These are phyloP conservation scores for Struthidea cinerea DNA, from an alignment of 2,113 vertebrate species.

Conservation along the genomic window DNA sequence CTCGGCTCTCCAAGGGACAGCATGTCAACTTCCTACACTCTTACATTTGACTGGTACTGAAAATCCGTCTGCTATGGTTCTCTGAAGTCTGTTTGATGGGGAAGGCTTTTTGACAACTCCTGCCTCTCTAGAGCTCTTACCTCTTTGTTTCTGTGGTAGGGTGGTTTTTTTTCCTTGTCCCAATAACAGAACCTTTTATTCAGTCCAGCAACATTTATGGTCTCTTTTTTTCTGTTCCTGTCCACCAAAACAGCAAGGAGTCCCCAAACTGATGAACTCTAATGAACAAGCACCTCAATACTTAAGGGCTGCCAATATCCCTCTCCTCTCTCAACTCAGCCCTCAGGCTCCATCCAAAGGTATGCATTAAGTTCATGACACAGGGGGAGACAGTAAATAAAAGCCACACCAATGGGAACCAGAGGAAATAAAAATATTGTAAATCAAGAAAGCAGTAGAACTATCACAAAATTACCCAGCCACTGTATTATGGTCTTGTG, in stretches of 20 bases:
- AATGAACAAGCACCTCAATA: neutral
- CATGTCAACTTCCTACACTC: slow-evolving; percentile 54
- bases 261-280: neutral
- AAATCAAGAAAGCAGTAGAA: neutral
- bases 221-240: neutral
- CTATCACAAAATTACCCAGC: neutral
- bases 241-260: neutral
- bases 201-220: neutral
- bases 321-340: neutral
- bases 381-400: neutral
- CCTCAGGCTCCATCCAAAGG: neutral
- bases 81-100: slow-evolving; percentile 57
- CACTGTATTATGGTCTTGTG: neutral
- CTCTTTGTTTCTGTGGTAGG: slow-evolving; percentile 19
- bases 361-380: neutral
- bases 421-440: neutral
- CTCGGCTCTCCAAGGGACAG: slow-evolving; percentile 54
- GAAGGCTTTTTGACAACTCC: slow-evolving; percentile 59
- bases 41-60: slow-evolving; percentile 54
- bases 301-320: neutral
- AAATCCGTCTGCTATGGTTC: slow-evolving; percentile 57
- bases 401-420: neutral
- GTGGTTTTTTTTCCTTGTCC: neutral
- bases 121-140: slow-evolving; percentile 53
- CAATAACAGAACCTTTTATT: slow-evolving; percentile 10